Evolutionary conservation across 1,140 invertebrate species (phyloP).

Genomic region (Drosophila simulans): DNA sequence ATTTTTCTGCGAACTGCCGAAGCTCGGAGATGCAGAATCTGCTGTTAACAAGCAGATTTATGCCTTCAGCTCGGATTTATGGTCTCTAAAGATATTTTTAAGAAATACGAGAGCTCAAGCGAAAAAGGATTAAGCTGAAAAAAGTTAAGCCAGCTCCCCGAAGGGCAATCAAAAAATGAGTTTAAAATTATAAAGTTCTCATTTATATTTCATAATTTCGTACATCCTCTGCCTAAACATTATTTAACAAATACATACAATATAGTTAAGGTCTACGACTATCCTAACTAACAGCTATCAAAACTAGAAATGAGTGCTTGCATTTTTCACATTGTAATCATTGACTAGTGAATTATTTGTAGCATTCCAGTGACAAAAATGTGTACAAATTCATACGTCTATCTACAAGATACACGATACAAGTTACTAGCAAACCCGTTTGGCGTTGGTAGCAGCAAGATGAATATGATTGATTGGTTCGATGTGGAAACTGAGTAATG

Average conservation of each 20-base stretch:
- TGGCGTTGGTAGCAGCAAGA: constrained; percentile 63
- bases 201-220: constrained; percentile 40
- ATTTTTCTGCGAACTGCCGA: constrained; percentile 14
- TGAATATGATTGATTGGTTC: constrained; percentile 39
- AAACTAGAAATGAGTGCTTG: constrained; percentile 75
- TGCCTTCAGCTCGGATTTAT: constrained; percentile 38
- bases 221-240: constrained; percentile 60
- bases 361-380: constrained; percentile 47
- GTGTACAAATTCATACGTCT: constrained; percentile 22
- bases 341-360: constrained; percentile 83
- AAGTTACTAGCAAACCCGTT: constrained; percentile 71
- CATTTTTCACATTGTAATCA: constrained; percentile 82
- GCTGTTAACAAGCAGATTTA: constrained; percentile 45
- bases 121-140: neutral
- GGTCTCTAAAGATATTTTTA: constrained; percentile 10
- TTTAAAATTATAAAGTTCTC: constrained; percentile 4
- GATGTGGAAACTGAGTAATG: constrained; percentile 32
- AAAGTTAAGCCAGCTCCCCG: neutral
- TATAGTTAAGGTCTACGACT: constrained; percentile 32
- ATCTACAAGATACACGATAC: constrained; percentile 40
- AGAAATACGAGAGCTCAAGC: neutral
- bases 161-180: too few relatives aligned
- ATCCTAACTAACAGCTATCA: constrained; percentile 37
- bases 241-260: constrained; percentile 41
- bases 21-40: constrained; percentile 17